Conservation (phyloP, 2,797 vertebrate genomes). For the Syndactyla subalaris region DNA sequence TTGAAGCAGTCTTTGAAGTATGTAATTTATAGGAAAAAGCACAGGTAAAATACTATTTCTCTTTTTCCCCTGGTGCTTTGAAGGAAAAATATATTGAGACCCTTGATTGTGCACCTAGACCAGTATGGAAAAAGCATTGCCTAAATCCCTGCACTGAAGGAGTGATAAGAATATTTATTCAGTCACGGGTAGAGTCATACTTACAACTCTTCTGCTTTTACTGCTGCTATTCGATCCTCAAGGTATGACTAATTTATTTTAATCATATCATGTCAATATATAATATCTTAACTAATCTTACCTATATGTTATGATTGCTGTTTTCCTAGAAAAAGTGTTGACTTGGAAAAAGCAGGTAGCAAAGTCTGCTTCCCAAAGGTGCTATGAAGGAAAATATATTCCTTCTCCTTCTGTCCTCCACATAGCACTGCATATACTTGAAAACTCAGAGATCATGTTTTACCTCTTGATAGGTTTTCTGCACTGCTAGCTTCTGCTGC, state of each 20-base stretch:
- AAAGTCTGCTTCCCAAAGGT: background rate
- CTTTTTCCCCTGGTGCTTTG: background rate
- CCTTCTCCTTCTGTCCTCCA: background rate
- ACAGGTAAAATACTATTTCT: background rate
- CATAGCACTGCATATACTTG: background rate
- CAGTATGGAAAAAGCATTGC: background rate
- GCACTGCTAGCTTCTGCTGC: background rate
- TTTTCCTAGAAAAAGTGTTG: background rate
- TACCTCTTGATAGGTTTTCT: background rate
- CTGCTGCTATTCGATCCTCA: background rate
- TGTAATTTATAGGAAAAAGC: background rate
- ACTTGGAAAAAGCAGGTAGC: background rate
- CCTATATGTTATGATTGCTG: background rate
- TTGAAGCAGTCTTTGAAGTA: background rate
- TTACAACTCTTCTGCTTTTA: background rate
- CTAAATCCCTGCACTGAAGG: background rate
- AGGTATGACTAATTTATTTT: background rate
- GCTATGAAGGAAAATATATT: background rate
- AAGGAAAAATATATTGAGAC: background rate
- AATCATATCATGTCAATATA: background rate
- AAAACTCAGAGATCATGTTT: background rate
- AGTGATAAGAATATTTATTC: background rate
- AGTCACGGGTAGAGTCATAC: background rate
- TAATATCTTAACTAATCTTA: background rate
- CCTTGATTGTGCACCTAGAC: background rate